Evolutionary conservation across 2,113 vertebrate genomes (phyloP).

Genomic region (Gavialis gangeticus): DNA sequence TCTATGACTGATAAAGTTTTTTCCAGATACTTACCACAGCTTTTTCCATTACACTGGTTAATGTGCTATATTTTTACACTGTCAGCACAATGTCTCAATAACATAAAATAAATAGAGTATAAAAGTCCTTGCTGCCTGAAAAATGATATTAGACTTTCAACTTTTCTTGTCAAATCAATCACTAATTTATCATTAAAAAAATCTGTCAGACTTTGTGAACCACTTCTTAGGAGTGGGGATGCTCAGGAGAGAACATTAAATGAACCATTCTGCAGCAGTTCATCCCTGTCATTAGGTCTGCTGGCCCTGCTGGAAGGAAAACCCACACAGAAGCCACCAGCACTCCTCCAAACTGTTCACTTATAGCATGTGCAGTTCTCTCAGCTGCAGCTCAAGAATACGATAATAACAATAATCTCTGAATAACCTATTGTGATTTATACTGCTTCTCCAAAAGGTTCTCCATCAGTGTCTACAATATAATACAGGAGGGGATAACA

Average conservation of each 20-base stretch:
- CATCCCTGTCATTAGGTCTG: not conserved
- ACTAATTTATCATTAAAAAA: not conserved
- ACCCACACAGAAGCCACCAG: constrained; percentile 20
- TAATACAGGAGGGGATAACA: not conserved
- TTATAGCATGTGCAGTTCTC: not conserved
- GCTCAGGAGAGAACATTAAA: not conserved
- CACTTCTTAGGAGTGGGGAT: not conserved
- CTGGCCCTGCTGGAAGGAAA: not conserved
- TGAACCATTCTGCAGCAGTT: constrained; percentile 14
- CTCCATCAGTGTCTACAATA: not conserved
- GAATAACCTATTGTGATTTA: not conserved
- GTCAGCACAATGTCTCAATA: not conserved
- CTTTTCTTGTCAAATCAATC: constrained; percentile 40
- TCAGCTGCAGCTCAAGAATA: not conserved
- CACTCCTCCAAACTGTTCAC: not conserved
- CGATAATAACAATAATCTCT: not conserved
- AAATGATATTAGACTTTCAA: constrained; percentile 24
- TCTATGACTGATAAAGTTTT: not conserved
- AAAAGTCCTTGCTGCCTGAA: not conserved
- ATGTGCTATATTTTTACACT: not conserved
- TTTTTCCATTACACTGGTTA: not conserved
- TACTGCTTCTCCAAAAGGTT: not conserved
- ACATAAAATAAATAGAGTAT: not conserved
- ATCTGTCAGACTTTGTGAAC: not conserved
- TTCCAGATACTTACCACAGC: not conserved